Evolutionary conservation across 2,113 vertebrate genomes (phyloP), one percentile per base, ranked within the genome.

Genomic region (Ammodytes dubius): DNA sequence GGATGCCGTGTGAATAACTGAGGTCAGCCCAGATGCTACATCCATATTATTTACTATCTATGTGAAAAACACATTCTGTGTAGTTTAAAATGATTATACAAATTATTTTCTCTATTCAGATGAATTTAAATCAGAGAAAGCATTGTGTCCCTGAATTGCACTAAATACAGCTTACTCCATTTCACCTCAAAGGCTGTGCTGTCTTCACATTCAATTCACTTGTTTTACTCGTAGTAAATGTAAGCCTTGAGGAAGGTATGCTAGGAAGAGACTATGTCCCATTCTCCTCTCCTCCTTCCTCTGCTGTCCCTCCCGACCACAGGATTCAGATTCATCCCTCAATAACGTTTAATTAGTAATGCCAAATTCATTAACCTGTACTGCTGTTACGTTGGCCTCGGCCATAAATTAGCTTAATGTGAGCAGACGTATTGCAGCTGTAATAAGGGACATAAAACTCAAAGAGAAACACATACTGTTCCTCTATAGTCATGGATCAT

Each of bases 291-390:
- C 53, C 75, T 46, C 83, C 66, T 61, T 75, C 15, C 74, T 75
- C 83, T 45, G 59, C 86, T 42, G 42, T 82, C 82, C 76, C 68
- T 95, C 93, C 95, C 95, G 93, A 94, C 91, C 93, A 93, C 95
- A 95, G 96, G 95, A 97, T 97, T 98, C 97, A 97, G 97, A 97
- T 97, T 98, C 97, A 97, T 96, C 96, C 96, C 95, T 95, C 96
- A 95, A 96, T 96, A 95, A 96, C 96, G 94, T 96, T 97, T 99
- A 97, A 98, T 99, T 98, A 97, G 96, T 96, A 96, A 97, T 98
- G 97, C 96, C 96, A 96, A 96, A 96, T 96, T 97, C 94, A 96
- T 99, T 99, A 99, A 99, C 97, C 97, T 95, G 95, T 96, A 94
- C 91, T 94, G 94, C 91, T 94, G 92, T 94, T 94, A 82, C 54